Base-by-base conservation (phyloP, 2,888 invertebrate genomes). In the Hypsopygia costalis region DNA sequence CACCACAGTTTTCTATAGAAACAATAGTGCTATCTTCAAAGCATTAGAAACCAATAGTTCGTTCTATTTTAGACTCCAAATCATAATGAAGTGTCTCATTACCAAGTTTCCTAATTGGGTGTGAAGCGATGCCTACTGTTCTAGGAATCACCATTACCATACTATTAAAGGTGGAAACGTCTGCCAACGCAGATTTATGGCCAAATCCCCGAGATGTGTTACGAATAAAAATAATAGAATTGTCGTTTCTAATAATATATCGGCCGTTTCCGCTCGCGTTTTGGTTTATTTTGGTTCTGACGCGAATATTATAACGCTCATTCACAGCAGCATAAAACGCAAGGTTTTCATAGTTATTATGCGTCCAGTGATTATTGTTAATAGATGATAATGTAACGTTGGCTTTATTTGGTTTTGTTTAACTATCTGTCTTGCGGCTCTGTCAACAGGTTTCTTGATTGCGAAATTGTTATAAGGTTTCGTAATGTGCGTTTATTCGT, bases 161-260 rank as follows among this genome's bases (percentile, higher is more conserved):
- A 60, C 65, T 66, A 62, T 65, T 65, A 66, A 69, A 66, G 68
- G 65, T 69, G 67, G 68, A 71, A 69, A 55, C 58, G 58, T 52
- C 67, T 70, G 74, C 69, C 75, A 70, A 65, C 68, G 55, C 66
- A 76, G 77, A 83, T 83, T 83, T 85, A 82, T 78, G 81, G 75
- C 70, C 81, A 76, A 81, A 85, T 78, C 82, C 75, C 80, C 61
- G 70, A 81, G 83, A 83, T 83, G 76, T 81, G 83, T 81, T 82
- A 85, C 81, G 85, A 87, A 87, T 87, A 87, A 88, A 88, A 88
- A 88, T 87, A 88, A 88, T 87, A 87, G 86, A 86, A 87, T 86
- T 86, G 83, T 87, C 82, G 81, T 77, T 67, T 86, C 87, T 87
- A 87, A 86, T 86, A 87, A 88, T 88, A 86, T 71, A 72, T 71